Evolutionary conservation across 2,888 invertebrate species (phyloP).

Genomic region (Eustalomyia histrio): DNA sequence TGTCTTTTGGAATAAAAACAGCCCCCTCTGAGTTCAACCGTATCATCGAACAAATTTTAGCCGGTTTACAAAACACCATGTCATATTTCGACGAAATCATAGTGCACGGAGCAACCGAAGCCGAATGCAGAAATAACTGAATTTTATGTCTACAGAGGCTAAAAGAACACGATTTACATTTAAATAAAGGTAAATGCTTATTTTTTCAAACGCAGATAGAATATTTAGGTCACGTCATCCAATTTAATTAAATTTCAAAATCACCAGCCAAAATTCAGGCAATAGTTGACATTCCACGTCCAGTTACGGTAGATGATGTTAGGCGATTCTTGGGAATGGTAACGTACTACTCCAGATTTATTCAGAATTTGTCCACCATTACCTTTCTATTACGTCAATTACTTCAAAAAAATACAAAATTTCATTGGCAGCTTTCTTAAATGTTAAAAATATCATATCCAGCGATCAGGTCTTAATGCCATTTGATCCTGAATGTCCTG

Average conservation of each 20-base stretch:
- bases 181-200: conserved; percentile 48
- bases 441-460: conserved; percentile 52
- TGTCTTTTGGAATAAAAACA: conserved; percentile 51
- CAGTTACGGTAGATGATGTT: conserved; percentile 43
- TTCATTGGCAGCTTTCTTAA: conserved; percentile 49
- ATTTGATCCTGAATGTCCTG: conserved; percentile 37
- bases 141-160: conserved; percentile 48
- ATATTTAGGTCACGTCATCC: conserved; percentile 51
- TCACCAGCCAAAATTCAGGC: conserved; percentile 55
- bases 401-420: conserved; percentile 35
- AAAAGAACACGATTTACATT: conserved; percentile 57
- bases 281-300: conserved; percentile 49
- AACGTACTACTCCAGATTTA: conserved; percentile 56
- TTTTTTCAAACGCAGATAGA: conserved; percentile 55
- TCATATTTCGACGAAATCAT: conserved; percentile 59
- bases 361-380: conserved; percentile 44
- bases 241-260: conserved; percentile 54
- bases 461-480: conserved; percentile 46
- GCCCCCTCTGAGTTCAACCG: conserved; percentile 60
- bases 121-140: conserved; percentile 58
- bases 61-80: conserved; percentile 58
- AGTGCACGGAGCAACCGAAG: conserved; percentile 47
- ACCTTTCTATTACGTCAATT: conserved; percentile 46
- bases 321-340: conserved; percentile 61
- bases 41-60: conserved; percentile 62